These are phyloP conservation scores for Arctopsyche grandis DNA, from an alignment of 1,140 invertebrate species.

Conservation along the genomic window DNA sequence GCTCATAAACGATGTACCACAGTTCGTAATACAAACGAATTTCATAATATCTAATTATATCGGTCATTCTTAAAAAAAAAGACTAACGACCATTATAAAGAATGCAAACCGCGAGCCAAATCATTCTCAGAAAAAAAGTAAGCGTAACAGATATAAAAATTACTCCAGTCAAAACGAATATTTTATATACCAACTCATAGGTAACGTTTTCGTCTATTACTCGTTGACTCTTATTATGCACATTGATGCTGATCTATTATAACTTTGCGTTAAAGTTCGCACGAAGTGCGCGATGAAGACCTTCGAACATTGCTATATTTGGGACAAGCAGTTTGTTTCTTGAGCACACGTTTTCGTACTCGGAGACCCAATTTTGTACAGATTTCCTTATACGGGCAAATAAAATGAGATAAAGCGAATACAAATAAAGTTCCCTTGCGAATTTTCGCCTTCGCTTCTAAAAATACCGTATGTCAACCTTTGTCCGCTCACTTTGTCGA, in stretches of 20 bases:
- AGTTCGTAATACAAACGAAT: too few species aligned
- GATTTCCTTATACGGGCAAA: slow-evolving; percentile 10
- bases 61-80: background rate
- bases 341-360: background rate
- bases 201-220: too few species aligned
- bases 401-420: background rate
- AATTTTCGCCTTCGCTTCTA: slow-evolving; percentile 12
- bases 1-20: too few species aligned
- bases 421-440: background rate
- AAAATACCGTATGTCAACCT: background rate
- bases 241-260: too few species aligned
- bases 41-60: background rate
- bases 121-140: background rate
- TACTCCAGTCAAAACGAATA: background rate
- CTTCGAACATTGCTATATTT: slow-evolving; percentile 10
- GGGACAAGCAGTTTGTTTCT: background rate
- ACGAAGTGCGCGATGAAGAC: background rate
- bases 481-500: too few species aligned
- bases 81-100: background rate
- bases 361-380: background rate
- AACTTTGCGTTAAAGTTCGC: too few species aligned
- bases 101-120: slow-evolving; percentile 14
- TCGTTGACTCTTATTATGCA: too few species aligned
- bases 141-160: background rate
- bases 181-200: too few species aligned